Conservation (phyloP, 2,113 vertebrate species). For the Nycticorax nycticorax region DNA sequence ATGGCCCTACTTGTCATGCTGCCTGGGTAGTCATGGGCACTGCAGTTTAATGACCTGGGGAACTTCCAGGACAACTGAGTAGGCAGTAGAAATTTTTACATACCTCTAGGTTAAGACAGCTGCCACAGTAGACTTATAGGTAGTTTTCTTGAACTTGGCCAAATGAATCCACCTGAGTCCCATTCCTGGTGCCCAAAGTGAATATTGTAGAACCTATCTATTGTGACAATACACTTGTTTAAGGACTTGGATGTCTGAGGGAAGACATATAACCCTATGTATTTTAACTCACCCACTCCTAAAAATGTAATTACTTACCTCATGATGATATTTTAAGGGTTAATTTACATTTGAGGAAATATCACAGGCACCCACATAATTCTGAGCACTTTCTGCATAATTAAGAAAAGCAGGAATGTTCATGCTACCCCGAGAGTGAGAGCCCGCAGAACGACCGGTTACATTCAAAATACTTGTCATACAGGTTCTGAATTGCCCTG, state of each 20-base stretch:
- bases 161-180: neutral
- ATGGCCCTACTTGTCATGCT: neutral
- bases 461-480: neutral
- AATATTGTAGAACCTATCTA: neutral
- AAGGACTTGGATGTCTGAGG: neutral
- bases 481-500: constrained; percentile 49
- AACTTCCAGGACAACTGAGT: neutral
- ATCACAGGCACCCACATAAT: neutral
- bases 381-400: neutral
- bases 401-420: constrained; percentile 8
- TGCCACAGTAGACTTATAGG: neutral
- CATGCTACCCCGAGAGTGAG: neutral
- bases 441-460: neutral
- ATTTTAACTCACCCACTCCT: neutral
- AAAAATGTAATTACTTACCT: neutral
- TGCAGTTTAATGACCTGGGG: neutral
- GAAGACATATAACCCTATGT: neutral
- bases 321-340: neutral
- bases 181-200: neutral
- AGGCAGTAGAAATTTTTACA: neutral
- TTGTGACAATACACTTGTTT: neutral
- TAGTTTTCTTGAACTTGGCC: neutral
- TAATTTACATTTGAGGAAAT: constrained; percentile 40
- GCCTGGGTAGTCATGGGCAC: neutral
- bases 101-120: neutral